phyloP scores from a whole-genome alignment of 2,113 vertebrate species.

The Deroptyus accipitrinus region DNA sequence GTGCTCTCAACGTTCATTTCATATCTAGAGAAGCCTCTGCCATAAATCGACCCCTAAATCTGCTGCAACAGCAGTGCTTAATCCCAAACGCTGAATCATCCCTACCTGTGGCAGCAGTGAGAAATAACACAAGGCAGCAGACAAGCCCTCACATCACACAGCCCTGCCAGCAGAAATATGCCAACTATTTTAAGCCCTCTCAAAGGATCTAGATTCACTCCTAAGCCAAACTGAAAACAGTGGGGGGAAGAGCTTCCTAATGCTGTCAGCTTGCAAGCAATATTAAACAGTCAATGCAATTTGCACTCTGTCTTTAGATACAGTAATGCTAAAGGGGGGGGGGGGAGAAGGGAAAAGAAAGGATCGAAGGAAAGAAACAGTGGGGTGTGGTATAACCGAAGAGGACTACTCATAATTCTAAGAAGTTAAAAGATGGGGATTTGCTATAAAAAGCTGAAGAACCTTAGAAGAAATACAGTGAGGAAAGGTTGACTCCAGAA shows the following conservation, averaged over 20 bases:
- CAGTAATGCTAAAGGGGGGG: accelerated
- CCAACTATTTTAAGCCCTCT: slow-evolving; percentile 53
- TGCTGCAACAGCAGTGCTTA: background rate
- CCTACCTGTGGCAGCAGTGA: background rate
- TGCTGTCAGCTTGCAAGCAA: background rate
- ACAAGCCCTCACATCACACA: background rate
- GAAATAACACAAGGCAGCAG: background rate
- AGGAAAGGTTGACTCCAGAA: background rate
- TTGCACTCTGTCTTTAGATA: background rate
- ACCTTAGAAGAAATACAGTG: background rate
- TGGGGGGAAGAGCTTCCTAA: background rate
- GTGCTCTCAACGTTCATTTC: background rate
- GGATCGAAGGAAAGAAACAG: background rate
- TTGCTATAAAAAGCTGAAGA: background rate
- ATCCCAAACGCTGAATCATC: slow-evolving; percentile 19
- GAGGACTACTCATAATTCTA: background rate
- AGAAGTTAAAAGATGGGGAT: background rate
- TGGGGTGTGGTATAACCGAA: background rate
- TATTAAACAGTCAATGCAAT: background rate
- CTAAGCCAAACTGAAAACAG: background rate
- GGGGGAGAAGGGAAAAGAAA: background rate
- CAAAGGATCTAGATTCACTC: background rate
- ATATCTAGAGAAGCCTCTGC: background rate
- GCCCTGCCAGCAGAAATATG: slow-evolving; percentile 38
- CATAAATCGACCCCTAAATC: slow-evolving; percentile 18